Percentiles rank a stretch among this genome's conserved stretches.
Conservation (phyloP, 2,888 invertebrate genomes). For the Aphodius granarius region DNA sequence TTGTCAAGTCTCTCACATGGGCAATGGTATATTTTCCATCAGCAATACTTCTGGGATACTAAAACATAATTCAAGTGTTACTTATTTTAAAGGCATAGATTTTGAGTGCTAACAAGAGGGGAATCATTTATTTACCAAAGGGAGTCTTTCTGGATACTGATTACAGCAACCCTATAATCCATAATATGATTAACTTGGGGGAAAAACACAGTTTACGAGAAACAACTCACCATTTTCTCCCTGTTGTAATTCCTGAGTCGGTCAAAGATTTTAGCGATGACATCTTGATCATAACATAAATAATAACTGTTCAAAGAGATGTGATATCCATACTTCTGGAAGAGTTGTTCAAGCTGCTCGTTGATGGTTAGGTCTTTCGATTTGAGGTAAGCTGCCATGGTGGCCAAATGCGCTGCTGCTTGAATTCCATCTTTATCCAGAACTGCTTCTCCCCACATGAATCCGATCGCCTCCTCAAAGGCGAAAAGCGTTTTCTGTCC, state of each 20-base stretch:
- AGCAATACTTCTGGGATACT: slow-evolving; percentile 73
- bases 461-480: slow-evolving; percentile 98
- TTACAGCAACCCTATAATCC: slow-evolving; percentile 1
- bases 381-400: slow-evolving; percentile 73
- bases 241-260: slow-evolving; percentile 75
- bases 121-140: background rate
- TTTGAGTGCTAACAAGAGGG: too few species aligned
- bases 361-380: slow-evolving; percentile 60
- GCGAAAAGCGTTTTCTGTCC: slow-evolving; percentile 86
- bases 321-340: slow-evolving; percentile 86
- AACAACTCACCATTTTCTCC: slow-evolving; percentile 60
- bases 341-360: slow-evolving; percentile 74
- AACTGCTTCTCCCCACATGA: slow-evolving; percentile 88
- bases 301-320: slow-evolving; percentile 87
- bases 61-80: slow-evolving; percentile 43
- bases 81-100: slow-evolving; percentile 16
- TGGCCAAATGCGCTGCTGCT: slow-evolving; percentile 79
- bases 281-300: slow-evolving; percentile 74
- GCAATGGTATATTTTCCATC: slow-evolving; percentile 66
- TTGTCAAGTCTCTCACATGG: slow-evolving; percentile 84
- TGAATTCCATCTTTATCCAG: slow-evolving; percentile 97
- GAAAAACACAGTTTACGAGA: background rate
- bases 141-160: background rate
- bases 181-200: background rate
- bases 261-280: slow-evolving; percentile 77